Evolutionary conservation across 2,888 invertebrate species (phyloP).

Genomic region (Monochamus alternatus): DNA sequence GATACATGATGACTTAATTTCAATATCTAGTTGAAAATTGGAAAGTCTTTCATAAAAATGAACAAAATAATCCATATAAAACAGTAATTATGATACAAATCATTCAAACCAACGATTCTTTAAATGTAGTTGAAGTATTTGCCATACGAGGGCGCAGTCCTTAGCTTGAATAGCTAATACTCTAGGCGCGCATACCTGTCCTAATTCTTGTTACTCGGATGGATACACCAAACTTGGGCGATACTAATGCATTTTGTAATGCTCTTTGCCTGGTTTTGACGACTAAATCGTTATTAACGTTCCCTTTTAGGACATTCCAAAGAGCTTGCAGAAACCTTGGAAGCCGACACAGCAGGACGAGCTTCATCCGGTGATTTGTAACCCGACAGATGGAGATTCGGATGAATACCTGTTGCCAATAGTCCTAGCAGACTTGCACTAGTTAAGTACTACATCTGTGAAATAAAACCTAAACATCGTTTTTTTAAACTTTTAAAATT

Average conservation of each 20-base stretch:
- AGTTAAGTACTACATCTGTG: slow-evolving; percentile 62
- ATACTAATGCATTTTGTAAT: too few relatives aligned
- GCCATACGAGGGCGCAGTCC: too few relatives aligned
- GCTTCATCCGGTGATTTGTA: slow-evolving; percentile 74
- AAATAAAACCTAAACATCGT: slow-evolving; percentile 48
- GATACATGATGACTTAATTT: too few relatives aligned
- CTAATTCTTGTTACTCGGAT: too few relatives aligned
- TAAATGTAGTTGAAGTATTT: too few relatives aligned
- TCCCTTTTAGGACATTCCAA: slow-evolving; percentile 72
- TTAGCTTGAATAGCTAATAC: too few relatives aligned
- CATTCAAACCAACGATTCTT: too few relatives aligned
- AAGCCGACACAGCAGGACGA: slow-evolving; percentile 72
- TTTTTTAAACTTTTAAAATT: slow-evolving; percentile 39
- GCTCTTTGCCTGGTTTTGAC: not conserved
- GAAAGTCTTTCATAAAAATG: too few relatives aligned
- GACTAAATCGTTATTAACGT: not conserved
- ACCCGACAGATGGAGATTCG: slow-evolving; percentile 73
- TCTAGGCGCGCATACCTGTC: too few relatives aligned
- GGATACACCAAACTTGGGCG: not conserved
- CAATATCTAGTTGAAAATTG: too few relatives aligned
- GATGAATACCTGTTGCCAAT: slow-evolving; percentile 76
- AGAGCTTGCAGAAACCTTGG: slow-evolving; percentile 75
- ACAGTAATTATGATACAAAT: too few relatives aligned
- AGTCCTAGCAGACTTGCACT: slow-evolving; percentile 73
- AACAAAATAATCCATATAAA: too few relatives aligned